These are phyloP conservation scores for Sebastes taczanowskii DNA, from an alignment of 2,797 vertebrate species.

Conservation along the genomic window DNA sequence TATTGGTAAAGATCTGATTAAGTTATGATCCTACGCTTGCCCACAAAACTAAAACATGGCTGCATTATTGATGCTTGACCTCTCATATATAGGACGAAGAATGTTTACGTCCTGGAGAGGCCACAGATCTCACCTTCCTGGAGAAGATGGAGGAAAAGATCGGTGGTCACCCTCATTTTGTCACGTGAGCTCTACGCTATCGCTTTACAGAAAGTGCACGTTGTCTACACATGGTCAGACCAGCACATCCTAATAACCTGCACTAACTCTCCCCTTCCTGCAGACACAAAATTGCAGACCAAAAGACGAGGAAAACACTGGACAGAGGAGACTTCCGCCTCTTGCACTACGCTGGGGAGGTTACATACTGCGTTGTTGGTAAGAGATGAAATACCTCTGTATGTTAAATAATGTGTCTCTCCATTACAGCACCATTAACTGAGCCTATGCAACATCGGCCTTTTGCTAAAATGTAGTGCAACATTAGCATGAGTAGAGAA, in stretches of 20 bases:
- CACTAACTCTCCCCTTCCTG: neutral
- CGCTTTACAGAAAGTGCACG: neutral
- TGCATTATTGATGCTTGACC: neutral
- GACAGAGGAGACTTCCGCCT: constrained; percentile 92
- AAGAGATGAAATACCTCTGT: constrained; percentile 46
- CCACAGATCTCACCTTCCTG: constrained; percentile 93
- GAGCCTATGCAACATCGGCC: neutral
- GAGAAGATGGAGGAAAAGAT: constrained; percentile 94
- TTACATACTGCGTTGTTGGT: constrained; percentile 93
- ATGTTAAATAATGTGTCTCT: neutral
- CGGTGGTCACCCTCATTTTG: constrained; percentile 90
- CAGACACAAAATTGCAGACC: constrained; percentile 92
- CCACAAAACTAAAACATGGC: neutral
- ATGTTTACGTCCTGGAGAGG: constrained; percentile 92
- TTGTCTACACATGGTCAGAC: neutral
- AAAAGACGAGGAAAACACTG: constrained; percentile 88
- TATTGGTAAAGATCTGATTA: constrained; percentile 53
- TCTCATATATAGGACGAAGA: constrained; percentile 88
- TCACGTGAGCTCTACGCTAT: constrained; percentile 84
- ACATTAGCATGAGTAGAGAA: neutral
- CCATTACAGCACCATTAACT: neutral
- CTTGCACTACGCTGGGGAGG: constrained; percentile 93
- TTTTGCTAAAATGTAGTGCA: neutral
- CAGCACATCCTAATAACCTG: neutral
- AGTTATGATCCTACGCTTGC: neutral